Conservation (phyloP, 2,113 vertebrate species). For the Zeus faber region DNA sequence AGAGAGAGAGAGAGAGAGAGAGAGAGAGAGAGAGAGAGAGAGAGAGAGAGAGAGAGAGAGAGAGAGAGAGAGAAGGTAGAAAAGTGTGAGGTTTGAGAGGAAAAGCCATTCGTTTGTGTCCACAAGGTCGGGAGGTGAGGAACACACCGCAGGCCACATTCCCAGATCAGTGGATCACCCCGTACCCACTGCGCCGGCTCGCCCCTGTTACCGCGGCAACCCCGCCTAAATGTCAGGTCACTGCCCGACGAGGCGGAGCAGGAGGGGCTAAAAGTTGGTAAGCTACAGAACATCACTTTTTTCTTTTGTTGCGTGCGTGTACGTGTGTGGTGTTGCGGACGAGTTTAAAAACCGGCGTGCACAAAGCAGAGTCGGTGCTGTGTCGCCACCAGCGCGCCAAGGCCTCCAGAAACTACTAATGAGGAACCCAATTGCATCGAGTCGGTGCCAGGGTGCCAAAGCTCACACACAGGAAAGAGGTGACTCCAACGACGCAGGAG, state of each 20-base stretch:
- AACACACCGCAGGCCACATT: conserved; percentile 51
- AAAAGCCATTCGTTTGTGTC: conserved; percentile 24
- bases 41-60: background rate
- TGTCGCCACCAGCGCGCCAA: background rate
- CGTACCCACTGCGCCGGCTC: conserved; percentile 3
- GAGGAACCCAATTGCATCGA: conserved; percentile 12
- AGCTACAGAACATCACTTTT: conserved; percentile 18
- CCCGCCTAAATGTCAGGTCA: conserved; percentile 48
- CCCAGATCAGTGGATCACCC: conserved; percentile 32
- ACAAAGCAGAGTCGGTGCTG: too few relatives aligned
- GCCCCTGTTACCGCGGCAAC: conserved; percentile 26
- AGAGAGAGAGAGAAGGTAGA: background rate
- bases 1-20: background rate
- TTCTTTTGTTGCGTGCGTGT: background rate
- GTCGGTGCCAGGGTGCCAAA: conserved; percentile 13
- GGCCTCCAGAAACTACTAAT: conserved; percentile 10
- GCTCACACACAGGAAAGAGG: conserved; percentile 35
- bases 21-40: background rate
- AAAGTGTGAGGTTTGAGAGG: background rate
- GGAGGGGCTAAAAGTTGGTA: conserved; percentile 10
- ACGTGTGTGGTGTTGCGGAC: background rate
- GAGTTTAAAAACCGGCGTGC: background rate
- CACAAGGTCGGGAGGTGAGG: conserved; percentile 36
- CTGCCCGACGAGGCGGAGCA: background rate
- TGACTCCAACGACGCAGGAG: conserved; percentile 11